Evolutionary conservation across 1,140 invertebrate species (phyloP).

Genomic region (Ephestia elutella): DNA sequence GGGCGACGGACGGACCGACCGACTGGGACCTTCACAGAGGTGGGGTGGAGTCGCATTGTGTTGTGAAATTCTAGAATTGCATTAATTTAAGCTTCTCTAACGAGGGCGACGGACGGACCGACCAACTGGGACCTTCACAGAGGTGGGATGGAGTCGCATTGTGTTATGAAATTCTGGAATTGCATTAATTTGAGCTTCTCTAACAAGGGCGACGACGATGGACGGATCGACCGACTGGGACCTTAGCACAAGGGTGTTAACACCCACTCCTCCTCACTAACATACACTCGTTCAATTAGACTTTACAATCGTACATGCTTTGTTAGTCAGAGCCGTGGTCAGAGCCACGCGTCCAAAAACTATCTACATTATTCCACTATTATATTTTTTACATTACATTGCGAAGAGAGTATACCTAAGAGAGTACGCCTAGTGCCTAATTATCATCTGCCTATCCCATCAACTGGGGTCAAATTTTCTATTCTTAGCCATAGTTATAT

Average conservation of each 20-base stretch:
- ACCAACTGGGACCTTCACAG: constrained; percentile 52
- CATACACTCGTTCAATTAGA: too few species aligned
- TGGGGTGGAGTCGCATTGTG: constrained; percentile 32
- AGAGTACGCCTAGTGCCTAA: too few species aligned
- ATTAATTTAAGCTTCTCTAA: constrained; percentile 73
- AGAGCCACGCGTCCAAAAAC: too few species aligned
- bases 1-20: constrained; percentile 54
- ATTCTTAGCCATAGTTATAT: too few species aligned
- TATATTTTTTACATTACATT: too few species aligned
- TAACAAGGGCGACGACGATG: constrained; percentile 69
- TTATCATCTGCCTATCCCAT: too few species aligned
- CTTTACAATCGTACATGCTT: too few species aligned
- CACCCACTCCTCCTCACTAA: too few species aligned
- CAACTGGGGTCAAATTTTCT: too few species aligned
- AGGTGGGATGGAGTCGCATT: constrained; percentile 33
- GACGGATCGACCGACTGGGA: constrained; percentile 48
- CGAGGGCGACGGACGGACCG: constrained; percentile 59
- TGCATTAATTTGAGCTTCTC: constrained; percentile 72
- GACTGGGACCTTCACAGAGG: constrained; percentile 48
- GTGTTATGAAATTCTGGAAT: not conserved
- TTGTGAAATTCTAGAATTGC: constrained; percentile 21
- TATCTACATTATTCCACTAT: too few species aligned
- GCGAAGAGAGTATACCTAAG: too few species aligned
- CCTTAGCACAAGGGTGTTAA: constrained; percentile 37
- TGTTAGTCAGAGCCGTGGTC: too few species aligned